Evolutionary conservation across 2,113 vertebrate genomes (phyloP), one percentile per base, ranked within the genome.

Genomic region (Pelecanoides urinatrix): DNA sequence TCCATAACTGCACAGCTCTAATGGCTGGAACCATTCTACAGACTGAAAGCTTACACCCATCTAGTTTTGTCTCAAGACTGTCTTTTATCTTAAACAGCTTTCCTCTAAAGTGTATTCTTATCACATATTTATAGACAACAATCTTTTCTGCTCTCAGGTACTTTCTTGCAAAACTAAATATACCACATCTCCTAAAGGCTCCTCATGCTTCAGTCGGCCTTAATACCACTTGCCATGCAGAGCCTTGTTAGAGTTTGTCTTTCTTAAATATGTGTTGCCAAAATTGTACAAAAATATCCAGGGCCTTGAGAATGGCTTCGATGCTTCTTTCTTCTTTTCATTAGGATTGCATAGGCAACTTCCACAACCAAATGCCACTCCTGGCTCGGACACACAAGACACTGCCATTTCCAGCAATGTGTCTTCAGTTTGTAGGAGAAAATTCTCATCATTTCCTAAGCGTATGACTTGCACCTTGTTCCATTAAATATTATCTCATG

Each of bases 41-140:
- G 38, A 75, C 32, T 59, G 65, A 85, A 91, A 84, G 44, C 75
- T 90, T 75, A 88, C 50, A 76, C 36, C 38, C 27, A 40, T 27
- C 30, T 38, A 65, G 36, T 56, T 36, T 56, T 34, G 18, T 52
- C 58, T 88, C 6, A 3, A 81, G 68, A 72, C 47, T 65, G 42
- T 70, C 55, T 65, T 79, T 84, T 56, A 82, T 58, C 58, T 81
- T 77, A 70, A 77, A 85, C 26, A 86, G 30, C 44, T 88, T 83
- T 82, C 21, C 63, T 90, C 67, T 67, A n/a, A 87, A 82, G 49
- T 36, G 16, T 68, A 53, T 72, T 56, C 49, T 82, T 90, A 93
- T 85, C 63, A 75, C n/a, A 29, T 38, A 82, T 85, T 90, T 72
- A 92, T 66, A 86, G 90, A 53, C 49, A 93, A 71, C 40, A 30